phyloP scores from a whole-genome alignment of 2,888 invertebrate species.

The Apodemia duryi region DNA sequence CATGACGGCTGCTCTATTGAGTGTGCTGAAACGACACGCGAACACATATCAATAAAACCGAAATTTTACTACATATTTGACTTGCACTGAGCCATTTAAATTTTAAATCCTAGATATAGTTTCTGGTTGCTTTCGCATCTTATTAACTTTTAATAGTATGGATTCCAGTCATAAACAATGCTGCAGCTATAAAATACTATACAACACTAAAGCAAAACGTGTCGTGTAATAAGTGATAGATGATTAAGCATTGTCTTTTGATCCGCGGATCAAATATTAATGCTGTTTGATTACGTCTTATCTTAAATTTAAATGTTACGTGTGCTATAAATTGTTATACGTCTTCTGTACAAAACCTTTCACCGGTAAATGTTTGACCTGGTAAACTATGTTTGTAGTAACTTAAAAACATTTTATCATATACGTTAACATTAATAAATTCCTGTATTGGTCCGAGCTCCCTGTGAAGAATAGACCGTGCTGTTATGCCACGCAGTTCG shows the following conservation, averaged over 20 bases:
- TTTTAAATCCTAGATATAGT: neutral
- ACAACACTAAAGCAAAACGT: conserved; percentile 10
- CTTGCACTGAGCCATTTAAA: neutral
- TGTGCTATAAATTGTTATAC: conserved; percentile 1
- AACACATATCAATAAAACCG: conserved; percentile 48
- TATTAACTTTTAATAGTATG: conserved; percentile 4
- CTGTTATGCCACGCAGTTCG: too few relatives aligned
- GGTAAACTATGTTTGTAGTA: neutral
- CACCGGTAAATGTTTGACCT: conserved; percentile 9
- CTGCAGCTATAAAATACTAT: conserved; percentile 12
- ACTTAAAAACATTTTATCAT: neutral
- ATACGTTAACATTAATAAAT: neutral
- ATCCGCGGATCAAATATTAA: neutral
- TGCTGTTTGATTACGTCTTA: conserved; percentile 7
- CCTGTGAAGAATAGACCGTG: too few relatives aligned
- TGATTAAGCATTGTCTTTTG: conserved; percentile 7
- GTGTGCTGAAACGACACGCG: conserved; percentile 48
- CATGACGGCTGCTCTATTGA: conserved; percentile 73
- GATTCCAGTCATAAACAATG: neutral
- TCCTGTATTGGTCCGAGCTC: too few relatives aligned
- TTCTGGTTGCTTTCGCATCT: neutral
- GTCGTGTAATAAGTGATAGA: conserved; percentile 16
- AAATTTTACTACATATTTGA: conserved; percentile 32
- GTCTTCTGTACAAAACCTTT: neutral
- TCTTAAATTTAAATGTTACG: conserved; percentile 6